These are phyloP conservation scores for Dinoponera quadriceps DNA, from an alignment of 1,140 invertebrate genomes.

Conservation along the genomic window DNA sequence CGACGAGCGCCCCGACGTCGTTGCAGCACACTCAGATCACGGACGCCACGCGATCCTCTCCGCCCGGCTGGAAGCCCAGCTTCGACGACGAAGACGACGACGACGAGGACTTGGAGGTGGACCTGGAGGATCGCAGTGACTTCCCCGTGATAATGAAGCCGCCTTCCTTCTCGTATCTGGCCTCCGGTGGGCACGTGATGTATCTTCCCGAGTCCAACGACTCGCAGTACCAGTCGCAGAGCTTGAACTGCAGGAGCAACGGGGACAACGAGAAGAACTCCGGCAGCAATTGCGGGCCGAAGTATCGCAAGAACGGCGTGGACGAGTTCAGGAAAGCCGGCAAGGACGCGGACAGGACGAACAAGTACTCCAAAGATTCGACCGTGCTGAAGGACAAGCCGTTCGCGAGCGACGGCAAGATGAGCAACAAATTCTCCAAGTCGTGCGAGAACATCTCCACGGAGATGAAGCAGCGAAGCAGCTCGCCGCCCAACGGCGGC, in stretches of 20 bases:
- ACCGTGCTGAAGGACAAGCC: not conserved
- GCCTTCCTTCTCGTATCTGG: conserved; percentile 84
- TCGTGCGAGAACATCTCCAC: conserved; percentile 83
- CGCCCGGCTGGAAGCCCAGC: conserved; percentile 74
- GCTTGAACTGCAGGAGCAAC: conserved; percentile 66
- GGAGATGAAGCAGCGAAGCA: conserved; percentile 76
- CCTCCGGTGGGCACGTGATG: conserved; percentile 90
- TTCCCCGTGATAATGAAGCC: conserved; percentile 82
- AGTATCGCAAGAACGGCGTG: conserved; percentile 62
- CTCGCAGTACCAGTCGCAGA: conserved; percentile 71
- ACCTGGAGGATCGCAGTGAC: conserved; percentile 75
- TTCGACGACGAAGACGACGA: conserved; percentile 77
- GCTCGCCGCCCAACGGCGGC: conserved; percentile 64
- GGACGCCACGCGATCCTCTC: conserved; percentile 70
- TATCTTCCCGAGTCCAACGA: conserved; percentile 90
- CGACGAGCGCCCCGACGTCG: conserved; percentile 92
- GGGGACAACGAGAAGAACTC: conserved; percentile 34
- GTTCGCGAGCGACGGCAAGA: conserved; percentile 5
- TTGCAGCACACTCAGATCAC: conserved; percentile 87
- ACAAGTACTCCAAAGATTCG: conserved; percentile 18
- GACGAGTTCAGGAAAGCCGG: conserved; percentile 38
- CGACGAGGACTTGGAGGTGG: conserved; percentile 67
- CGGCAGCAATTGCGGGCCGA: conserved; percentile 44
- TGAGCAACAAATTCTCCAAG: conserved; percentile 77
- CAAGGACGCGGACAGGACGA: conserved; percentile 56